A percentile compares a stretch with the other conserved stretches of the same genome.
These are phyloP conservation scores for Leptothorax acervorum DNA, from an alignment of 2,888 invertebrate species.

Conservation along the genomic window DNA sequence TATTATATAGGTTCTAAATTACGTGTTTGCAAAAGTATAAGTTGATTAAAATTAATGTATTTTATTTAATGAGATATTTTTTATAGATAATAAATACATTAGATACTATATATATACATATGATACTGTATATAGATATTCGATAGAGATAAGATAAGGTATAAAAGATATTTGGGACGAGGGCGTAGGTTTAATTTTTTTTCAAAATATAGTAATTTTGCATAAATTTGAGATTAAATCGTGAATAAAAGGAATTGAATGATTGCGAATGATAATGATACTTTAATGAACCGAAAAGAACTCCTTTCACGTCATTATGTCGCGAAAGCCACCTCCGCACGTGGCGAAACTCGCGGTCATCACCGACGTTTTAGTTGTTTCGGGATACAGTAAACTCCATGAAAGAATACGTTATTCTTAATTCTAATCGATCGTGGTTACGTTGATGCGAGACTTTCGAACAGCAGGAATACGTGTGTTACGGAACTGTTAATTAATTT, in stretches of 20 bases:
- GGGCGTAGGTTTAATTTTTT: not conserved
- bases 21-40: not conserved
- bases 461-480: constrained; percentile 57
- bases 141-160: not conserved
- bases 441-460: not conserved
- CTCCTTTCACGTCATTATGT: not conserved
- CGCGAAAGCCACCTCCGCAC: constrained; percentile 67
- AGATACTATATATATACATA: no score
- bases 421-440: not conserved
- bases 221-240: not conserved
- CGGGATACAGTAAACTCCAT: not conserved
- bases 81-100: no score
- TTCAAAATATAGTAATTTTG: not conserved
- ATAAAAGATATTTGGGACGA: not conserved
- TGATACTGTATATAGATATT: not conserved
- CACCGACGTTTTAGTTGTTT: not conserved
- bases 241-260: constrained; percentile 78
- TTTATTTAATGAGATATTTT: not conserved
- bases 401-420: not conserved
- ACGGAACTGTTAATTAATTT: constrained; percentile 63
- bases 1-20: not conserved
- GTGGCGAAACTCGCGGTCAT: constrained; percentile 27
- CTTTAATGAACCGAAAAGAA: not conserved
- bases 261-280: constrained; percentile 64
- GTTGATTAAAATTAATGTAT: constrained; percentile 1